Evolutionary conservation across 2,888 invertebrate species (phyloP).

Genomic region (Boloria euphrosyne): DNA sequence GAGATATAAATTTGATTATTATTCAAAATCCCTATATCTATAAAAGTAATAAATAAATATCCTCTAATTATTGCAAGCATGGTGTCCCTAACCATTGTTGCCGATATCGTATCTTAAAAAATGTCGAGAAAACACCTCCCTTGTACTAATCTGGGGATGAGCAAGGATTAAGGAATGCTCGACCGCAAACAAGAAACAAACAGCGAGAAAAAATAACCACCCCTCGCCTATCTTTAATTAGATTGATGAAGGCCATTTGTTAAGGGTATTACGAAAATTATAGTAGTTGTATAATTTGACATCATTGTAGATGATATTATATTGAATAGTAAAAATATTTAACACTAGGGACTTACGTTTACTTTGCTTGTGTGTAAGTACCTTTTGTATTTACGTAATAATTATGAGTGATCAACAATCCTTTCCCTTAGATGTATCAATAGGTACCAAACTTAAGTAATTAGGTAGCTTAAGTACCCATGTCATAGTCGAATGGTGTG

Average conservation of each 20-base stretch:
- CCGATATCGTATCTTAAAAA: conserved; percentile 50
- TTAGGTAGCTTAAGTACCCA: too few relatives aligned
- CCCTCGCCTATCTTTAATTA: conserved; percentile 36
- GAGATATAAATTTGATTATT: too few relatives aligned
- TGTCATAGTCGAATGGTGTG: too few relatives aligned
- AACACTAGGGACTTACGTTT: too few relatives aligned
- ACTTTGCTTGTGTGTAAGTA: too few relatives aligned
- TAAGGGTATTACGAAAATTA: conserved; percentile 15
- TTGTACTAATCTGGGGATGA: conserved; percentile 46
- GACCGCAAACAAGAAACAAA: conserved; percentile 51
- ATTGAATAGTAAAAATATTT: not conserved
- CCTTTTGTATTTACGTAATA: too few relatives aligned
- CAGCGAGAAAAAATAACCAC: conserved; percentile 43
- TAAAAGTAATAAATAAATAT: conserved; percentile 8
- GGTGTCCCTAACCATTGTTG: conserved; percentile 41
- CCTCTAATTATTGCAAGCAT: conserved; percentile 16
- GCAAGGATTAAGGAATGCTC: conserved; percentile 47
- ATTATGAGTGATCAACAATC: too few relatives aligned
- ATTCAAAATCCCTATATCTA: not conserved
- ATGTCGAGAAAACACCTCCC: conserved; percentile 47
- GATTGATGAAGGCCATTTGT: conserved; percentile 35
- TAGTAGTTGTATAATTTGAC: conserved; percentile 13
- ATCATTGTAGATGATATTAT: conserved; percentile 1
- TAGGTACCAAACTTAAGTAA: too few relatives aligned
- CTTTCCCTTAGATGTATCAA: too few relatives aligned